Conservation (phyloP, 1,140 invertebrate species). For the Brachionus rotundiformis region DNA sequence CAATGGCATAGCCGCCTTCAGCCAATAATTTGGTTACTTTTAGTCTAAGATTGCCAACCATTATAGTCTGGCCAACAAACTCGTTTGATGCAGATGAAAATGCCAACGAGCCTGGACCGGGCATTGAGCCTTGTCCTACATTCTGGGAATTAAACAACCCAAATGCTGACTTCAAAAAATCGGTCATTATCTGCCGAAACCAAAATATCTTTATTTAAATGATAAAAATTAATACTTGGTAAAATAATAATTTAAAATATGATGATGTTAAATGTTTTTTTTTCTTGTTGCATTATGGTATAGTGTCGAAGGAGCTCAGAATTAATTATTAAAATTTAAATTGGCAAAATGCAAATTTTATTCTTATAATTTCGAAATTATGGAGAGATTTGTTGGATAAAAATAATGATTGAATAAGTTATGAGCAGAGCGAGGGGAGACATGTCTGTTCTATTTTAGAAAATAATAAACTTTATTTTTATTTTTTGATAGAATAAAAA, state of each 20-base stretch:
- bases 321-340: conserved; percentile 42
- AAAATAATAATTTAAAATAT: background rate
- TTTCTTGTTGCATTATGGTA: background rate
- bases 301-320: background rate
- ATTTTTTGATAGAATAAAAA: background rate
- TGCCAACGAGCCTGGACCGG: background rate
- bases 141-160: conserved; percentile 70
- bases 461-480: background rate
- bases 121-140: background rate
- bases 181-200: conserved; percentile 70
- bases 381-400: background rate
- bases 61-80: conserved; percentile 84
- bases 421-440: background rate
- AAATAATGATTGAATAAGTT: conserved; percentile 3
- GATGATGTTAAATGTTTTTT: conserved; percentile 37
- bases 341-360: conserved; percentile 8
- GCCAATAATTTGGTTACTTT: conserved; percentile 85
- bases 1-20: conserved; percentile 93
- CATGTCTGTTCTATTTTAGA: background rate
- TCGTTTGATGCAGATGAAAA: conserved; percentile 70
- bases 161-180: conserved; percentile 82
- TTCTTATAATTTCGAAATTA: conserved; percentile 29
- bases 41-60: conserved; percentile 83
- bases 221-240: background rate
- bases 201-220: conserved; percentile 8